A percentile compares a stretch with the other conserved stretches of the same genome.
These are phyloP conservation scores for Trinectes maculatus DNA, from an alignment of 2,113 vertebrate species.

Conservation along the genomic window DNA sequence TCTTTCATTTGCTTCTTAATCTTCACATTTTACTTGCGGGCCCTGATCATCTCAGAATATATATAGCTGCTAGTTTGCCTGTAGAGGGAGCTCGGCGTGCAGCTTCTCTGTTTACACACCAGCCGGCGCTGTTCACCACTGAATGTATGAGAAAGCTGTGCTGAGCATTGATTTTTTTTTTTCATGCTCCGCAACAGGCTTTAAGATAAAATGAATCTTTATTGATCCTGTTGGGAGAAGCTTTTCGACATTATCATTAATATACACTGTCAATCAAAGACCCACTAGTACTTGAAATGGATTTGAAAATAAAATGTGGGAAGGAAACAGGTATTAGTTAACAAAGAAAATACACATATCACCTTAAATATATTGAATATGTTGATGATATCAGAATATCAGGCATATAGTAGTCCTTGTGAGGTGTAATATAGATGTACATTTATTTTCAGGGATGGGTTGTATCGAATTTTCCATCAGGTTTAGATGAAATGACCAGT, in stretches of 20 bases:
- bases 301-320: neutral
- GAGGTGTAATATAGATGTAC: neutral
- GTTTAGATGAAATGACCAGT: neutral
- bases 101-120: constrained; percentile 38
- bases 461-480: neutral
- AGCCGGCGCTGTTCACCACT: constrained; percentile 77
- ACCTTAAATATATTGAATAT: neutral
- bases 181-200: neutral
- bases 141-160: constrained; percentile 6
- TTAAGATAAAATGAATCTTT: constrained; percentile 23
- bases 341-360: neutral
- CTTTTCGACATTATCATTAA: neutral
- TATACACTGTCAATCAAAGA: neutral
- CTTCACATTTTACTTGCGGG: neutral
- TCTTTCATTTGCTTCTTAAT: too few relatives aligned
- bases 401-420: neutral
- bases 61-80: neutral
- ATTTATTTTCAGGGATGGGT: neutral
- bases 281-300: neutral
- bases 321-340: neutral
- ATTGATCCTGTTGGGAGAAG: neutral
- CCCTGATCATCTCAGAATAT: neutral
- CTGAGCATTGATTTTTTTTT: constrained; percentile 1
- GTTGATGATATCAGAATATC: neutral
- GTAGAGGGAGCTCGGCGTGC: neutral